Evolutionary conservation across 1,140 invertebrate genomes (phyloP), one percentile per base, ranked within the genome.

Genomic region (Chionoecetes opilio): DNA sequence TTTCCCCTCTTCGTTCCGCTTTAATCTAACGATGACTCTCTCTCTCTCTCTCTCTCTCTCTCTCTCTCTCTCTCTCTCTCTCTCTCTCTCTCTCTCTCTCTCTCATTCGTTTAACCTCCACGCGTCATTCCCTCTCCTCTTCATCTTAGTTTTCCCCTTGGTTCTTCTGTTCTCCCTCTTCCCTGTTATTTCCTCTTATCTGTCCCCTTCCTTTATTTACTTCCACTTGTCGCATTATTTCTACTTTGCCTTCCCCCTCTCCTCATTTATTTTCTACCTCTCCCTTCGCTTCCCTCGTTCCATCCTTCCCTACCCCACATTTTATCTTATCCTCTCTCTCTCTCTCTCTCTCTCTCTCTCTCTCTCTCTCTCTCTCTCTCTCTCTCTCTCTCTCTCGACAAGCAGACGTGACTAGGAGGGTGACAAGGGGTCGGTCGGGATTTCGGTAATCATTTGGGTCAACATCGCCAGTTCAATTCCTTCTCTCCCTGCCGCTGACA

Each of bases 371-470:
- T 75, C 63, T 75, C 63, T 75, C 63, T 75, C 63, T 75, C 63
- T 75, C n/a, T 53, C 46, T 53, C 46, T 53, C 46, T 53, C 46
- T 53, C 46, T 82, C 34, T 82, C 31, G 34, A 31, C 38, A 26
- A 32, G 41, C 84, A 75, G 93, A 93, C 93, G 93, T 93, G 93
- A 88, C 93, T 63, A 5, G 41, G 26, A 34, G 84, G 84, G 41
- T 85, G 84, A 41, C 41, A 29, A 29, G 85, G 86, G 93, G 46
- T 34, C 32, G 53, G 41, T 35, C 32, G 85, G 93, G 46, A 88
- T 88, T 63, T 34, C 37, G 32, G 86, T 93, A 93, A 93, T 93
- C 93, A 88, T 88, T 93, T 93, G 86, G 85, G 93, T 93, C 93
- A 93, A 93, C 93, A 93, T 41, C 14, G 34, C 9, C 41, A 46